phyloP scores from a whole-genome alignment of 2,113 vertebrate species.

The Limnothrissa miodon region DNA sequence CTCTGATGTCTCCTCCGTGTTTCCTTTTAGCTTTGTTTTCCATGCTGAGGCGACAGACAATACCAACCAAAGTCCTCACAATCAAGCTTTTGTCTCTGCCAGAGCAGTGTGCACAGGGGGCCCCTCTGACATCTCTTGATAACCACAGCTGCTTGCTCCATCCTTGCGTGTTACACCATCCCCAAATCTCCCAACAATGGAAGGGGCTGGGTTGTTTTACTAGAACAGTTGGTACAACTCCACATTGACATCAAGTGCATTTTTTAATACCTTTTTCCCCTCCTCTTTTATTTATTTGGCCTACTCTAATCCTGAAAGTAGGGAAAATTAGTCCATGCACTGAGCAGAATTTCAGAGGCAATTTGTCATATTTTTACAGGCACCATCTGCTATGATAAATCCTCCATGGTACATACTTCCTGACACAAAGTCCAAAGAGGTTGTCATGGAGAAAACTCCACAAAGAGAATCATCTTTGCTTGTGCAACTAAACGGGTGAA shows the following conservation, averaged over 20 bases:
- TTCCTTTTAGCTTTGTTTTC: constrained; percentile 48
- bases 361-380: constrained; percentile 41
- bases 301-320: constrained; percentile 13
- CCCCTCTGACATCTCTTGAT: constrained; percentile 46
- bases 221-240: constrained; percentile 14
- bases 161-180: constrained; percentile 29
- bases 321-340: constrained; percentile 22
- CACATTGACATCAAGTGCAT: constrained; percentile 8
- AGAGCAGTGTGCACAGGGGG: constrained; percentile 38
- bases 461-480: constrained; percentile 36
- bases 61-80: constrained; percentile 30
- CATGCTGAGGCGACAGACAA: constrained; percentile 38
- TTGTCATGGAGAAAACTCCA: constrained; percentile 29
- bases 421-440: constrained; percentile 41
- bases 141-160: constrained; percentile 41
- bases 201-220: constrained; percentile 11
- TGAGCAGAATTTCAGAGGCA: constrained; percentile 29
- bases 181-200: constrained; percentile 30
- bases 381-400: constrained; percentile 39
- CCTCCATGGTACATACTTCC: constrained; percentile 36
- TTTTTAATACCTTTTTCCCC: constrained; percentile 23
- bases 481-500: constrained; percentile 49
- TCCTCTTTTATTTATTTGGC: not conserved
- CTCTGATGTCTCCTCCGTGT: constrained; percentile 43
- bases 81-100: constrained; percentile 44